Base-by-base conservation (phyloP, 2,113 vertebrate genomes). In the Malurus alboscapulatus region DNA sequence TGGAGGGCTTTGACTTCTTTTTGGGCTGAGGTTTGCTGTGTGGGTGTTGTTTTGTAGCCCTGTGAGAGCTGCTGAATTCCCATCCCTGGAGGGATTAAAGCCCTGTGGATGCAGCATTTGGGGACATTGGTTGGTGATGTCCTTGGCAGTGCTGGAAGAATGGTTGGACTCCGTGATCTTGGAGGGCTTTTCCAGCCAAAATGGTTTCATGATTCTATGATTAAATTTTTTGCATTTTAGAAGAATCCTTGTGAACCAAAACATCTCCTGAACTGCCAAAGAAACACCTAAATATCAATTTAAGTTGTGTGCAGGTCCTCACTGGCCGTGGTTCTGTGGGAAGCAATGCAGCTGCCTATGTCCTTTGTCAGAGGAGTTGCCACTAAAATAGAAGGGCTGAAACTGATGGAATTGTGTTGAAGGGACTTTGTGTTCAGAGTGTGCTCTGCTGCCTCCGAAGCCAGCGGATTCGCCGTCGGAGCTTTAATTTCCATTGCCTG, bases 381-480 rank as follows among this genome's bases (percentile, higher is more conserved):
- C 51, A 4, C 5, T 76, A 0, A 36, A 66, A 8, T 2, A 45
- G 22, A 47, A 30, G 50, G 32, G 44, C 8, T 16, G 10, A 14
- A 54, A 13, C 15, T 30, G 20, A 65, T 34, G 47, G 74, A 36
- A 47, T 32, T 14, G 19, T 36, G 13, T n/a, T 24, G 50, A 40
- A 22, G 30, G 30, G 17, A 18, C 25, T 62, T n/a, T 16, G 32
- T 82, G 13, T 25, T 71, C 51, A 7, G 45, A 40, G 26, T 30
- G 4, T 45, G 44, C 78, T 29, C 36, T 0, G 1, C 44, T 44
- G 2, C 0, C 4, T 48, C 61, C 0, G 2, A 42, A 47, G 73
- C 7, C 5, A 7, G 18, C 0, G 0, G 13, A 14, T 59, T 71
- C 7, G 1, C 72, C 7, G 15, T 5, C 11, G 5, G 63, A 26